Base-by-base conservation (phyloP, 2,888 invertebrate genomes). In the Acronicta leporina region DNA sequence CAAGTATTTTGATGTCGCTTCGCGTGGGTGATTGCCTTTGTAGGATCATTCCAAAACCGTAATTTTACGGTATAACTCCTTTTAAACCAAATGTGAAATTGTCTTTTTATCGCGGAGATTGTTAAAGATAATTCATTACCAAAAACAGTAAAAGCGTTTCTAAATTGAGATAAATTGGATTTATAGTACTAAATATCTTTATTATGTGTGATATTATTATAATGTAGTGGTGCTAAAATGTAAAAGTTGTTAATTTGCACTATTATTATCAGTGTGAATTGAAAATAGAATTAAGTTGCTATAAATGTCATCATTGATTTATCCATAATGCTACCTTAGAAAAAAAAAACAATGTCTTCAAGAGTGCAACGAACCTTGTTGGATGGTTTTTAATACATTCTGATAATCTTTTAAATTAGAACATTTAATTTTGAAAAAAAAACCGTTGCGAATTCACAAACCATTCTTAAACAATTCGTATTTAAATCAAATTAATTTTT, bases 1-100 rank as follows among this genome's bases (percentile, higher is more conserved):
- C 47, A 64, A 63, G 33, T 10, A 46, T 50, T 47, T 38, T 41
- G 38, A 5, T 40, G 13, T 56, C 25, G 47, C 35, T n/a, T 7
- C 11, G 63, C 42, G 75, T 77, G 62, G 75, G 77, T 27, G 63
- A 58, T 47, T 35, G 30, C 75, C 57, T 43, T 63, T 55, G 25
- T 54, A 46, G 77, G 67, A 65, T 15, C 13, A 44, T 14, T 16
- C 67, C 70, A 61, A 61, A 74, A 51, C 33, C 48, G 70, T 60
- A 27, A 48, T 50, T 85, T 84, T 83, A 85, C 75, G 79, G 79
- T 79, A 70, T 76, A 75, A 52, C 53, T 63, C 71, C 70, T 75
- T 73, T 68, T 70, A 61, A 8, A 58, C 50, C 42, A 64, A n/a
- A n/a, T n/a, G n/a, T n/a, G n/a, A n/a, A 65, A 71, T 57, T 54